Percentiles rank a stretch among this genome's conserved stretches.
These are phyloP conservation scores for Octomys mimax DNA, from an alignment of 2,797 vertebrate genomes.

Conservation along the genomic window DNA sequence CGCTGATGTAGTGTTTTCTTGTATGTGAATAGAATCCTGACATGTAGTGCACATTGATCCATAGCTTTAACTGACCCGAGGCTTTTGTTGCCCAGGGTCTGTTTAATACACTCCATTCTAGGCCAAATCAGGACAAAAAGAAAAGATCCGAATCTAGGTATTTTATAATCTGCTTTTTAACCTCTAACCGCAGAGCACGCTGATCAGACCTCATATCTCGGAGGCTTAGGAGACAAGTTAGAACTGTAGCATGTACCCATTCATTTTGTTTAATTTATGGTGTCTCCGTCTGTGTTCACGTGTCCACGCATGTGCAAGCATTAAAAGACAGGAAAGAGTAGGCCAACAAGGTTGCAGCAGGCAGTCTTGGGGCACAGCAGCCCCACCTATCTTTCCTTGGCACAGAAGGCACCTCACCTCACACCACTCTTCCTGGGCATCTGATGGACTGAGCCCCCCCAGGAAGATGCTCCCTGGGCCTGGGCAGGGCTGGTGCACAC, in stretches of 20 bases:
- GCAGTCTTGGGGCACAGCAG: conserved; percentile 44
- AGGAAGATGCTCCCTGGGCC: conserved; percentile 64
- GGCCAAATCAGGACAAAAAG: conserved; percentile 97
- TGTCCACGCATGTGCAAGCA: conserved; percentile 45
- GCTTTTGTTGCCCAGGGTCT: conserved; percentile 93
- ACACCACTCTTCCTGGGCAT: conserved; percentile 83
- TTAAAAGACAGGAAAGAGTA: conserved; percentile 72
- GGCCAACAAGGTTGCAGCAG: conserved; percentile 84
- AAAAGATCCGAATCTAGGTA: conserved; percentile 95
- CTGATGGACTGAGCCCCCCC: conserved; percentile 82
- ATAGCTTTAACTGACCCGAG: conserved; percentile 95
- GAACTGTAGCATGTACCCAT: conserved; percentile 90
- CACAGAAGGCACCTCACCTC: conserved; percentile 82
- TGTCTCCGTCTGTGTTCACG: conserved; percentile 75
- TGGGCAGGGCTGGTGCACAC: conserved; percentile 42
- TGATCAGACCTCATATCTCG: conserved; percentile 94
- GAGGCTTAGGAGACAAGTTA: conserved; percentile 93
- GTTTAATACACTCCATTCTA: conserved; percentile 98
- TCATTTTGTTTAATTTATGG: conserved; percentile 86
- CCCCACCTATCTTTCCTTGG: conserved; percentile 55
- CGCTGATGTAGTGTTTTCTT: conserved; percentile 96
- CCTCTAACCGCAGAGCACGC: conserved; percentile 96
- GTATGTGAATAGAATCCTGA: conserved; percentile 94
- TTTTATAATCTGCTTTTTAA: conserved; percentile 97
- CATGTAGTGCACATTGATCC: conserved; percentile 94